A percentile compares a stretch with the other conserved stretches of the same genome.
These are phyloP conservation scores for Berghia stephanieae DNA, from an alignment of 1,140 invertebrate genomes.

Conservation along the genomic window DNA sequence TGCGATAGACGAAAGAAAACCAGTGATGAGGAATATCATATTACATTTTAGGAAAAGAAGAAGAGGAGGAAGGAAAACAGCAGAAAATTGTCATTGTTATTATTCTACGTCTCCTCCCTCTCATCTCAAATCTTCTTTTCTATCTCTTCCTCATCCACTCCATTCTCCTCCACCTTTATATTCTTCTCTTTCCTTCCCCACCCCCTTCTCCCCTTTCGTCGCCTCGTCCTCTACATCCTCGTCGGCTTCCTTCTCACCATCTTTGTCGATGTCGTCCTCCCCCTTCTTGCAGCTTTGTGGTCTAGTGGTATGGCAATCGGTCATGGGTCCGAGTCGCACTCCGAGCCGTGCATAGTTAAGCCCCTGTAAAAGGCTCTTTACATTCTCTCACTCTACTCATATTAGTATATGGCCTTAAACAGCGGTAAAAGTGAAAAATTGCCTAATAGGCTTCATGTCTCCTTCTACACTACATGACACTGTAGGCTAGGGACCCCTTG, in stretches of 20 bases:
- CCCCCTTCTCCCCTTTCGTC: neutral
- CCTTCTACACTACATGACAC: too few species aligned
- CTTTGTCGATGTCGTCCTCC: neutral
- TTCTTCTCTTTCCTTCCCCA: neutral
- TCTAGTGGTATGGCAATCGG: neutral
- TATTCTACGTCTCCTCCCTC: too few species aligned
- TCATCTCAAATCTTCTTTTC: neutral
- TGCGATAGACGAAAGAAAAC: too few species aligned
- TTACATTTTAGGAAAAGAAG: too few species aligned
- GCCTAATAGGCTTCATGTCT: too few species aligned
- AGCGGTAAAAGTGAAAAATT: neutral
- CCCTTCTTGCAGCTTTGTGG: neutral
- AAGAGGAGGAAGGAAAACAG: too few species aligned
- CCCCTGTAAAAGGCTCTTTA: neutral
- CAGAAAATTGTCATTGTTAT: too few species aligned
- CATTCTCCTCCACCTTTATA: neutral
- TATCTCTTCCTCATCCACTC: neutral
- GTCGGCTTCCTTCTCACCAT: neutral
- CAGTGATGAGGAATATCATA: too few species aligned
- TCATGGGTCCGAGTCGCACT: neutral
- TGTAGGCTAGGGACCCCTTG: too few species aligned
- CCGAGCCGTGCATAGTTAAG: neutral
- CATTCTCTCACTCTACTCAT: neutral
- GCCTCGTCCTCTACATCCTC: neutral
- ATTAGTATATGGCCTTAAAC: neutral